A percentile compares a stretch with the other conserved stretches of the same genome.
Evolutionary conservation across 2,888 invertebrate species (phyloP).

Genomic region (Cheilosia impressa): DNA sequence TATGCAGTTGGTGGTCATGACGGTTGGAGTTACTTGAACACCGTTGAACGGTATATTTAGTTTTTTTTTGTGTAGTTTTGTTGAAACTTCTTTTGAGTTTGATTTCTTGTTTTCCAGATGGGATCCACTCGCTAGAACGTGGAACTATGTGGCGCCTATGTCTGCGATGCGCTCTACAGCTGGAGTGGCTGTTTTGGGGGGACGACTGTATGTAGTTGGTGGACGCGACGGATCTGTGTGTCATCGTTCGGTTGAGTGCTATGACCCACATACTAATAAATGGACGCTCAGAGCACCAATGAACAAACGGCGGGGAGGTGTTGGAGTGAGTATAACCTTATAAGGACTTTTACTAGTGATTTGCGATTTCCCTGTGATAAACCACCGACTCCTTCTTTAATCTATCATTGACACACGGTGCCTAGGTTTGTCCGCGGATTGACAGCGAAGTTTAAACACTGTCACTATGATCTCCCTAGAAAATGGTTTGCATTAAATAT

Average conservation of each 20-base stretch:
- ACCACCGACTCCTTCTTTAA: no score
- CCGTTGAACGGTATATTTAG: slow-evolving; percentile 89
- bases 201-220: slow-evolving; percentile 94
- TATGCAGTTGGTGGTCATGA: slow-evolving; percentile 98
- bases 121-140: slow-evolving; percentile 94
- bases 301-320: slow-evolving; percentile 93
- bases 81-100: slow-evolving; percentile 1
- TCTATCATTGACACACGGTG: no score
- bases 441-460: no score
- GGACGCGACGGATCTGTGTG: slow-evolving; percentile 96
- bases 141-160: slow-evolving; percentile 97
- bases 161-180: slow-evolving; percentile 92
- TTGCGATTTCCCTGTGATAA: not conserved
- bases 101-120: slow-evolving; percentile 85
- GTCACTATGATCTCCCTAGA: no score
- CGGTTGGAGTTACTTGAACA: slow-evolving; percentile 93
- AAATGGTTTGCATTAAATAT: no score
- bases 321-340: slow-evolving; percentile 87
- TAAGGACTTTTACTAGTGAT: no score
- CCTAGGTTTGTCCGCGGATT: no score
- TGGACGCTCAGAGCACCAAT: slow-evolving; percentile 95
- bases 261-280: slow-evolving; percentile 89
- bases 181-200: slow-evolving; percentile 94
- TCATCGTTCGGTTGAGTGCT: slow-evolving; percentile 94
- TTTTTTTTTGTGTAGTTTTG: slow-evolving; percentile 12